These are phyloP conservation scores for Ceratitis capitata DNA, from an alignment of 1,140 invertebrate species.

Conservation along the genomic window DNA sequence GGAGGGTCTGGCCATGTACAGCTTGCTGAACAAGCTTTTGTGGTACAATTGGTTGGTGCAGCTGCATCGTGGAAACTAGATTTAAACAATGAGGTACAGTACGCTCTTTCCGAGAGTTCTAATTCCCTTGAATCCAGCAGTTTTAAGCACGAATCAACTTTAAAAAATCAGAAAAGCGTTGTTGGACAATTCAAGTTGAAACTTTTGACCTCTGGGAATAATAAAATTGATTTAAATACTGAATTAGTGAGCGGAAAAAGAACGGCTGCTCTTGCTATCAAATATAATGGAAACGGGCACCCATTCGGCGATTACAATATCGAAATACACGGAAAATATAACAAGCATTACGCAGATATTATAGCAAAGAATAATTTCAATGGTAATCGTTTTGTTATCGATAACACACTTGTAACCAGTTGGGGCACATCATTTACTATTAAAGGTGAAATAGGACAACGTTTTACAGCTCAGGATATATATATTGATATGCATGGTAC, in stretches of 20 bases:
- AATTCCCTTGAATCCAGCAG: conserved; percentile 46
- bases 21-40: conserved; percentile 44
- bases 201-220: conserved; percentile 43
- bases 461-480: conserved; percentile 51
- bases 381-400: conserved; percentile 51
- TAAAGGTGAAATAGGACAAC: conserved; percentile 57
- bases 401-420: conserved; percentile 53
- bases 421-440: conserved; percentile 53
- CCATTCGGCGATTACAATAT: conserved; percentile 61
- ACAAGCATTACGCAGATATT: conserved; percentile 54
- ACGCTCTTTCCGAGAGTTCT: conserved; percentile 41
- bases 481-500: conserved; percentile 54
- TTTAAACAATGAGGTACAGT: conserved; percentile 44
- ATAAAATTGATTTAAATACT: conserved; percentile 50
- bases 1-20: conserved; percentile 49
- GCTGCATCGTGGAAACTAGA: conserved; percentile 46
- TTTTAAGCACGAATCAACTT: conserved; percentile 44
- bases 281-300: conserved; percentile 52
- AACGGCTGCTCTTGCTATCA: conserved; percentile 47
- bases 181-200: conserved; percentile 45
- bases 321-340: conserved; percentile 50
- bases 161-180: conserved; percentile 49
- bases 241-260: conserved; percentile 49
- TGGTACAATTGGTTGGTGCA: conserved; percentile 47
- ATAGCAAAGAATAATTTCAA: conserved; percentile 49